These are phyloP conservation scores for Crocallis elinguaria DNA, from an alignment of 2,888 invertebrate genomes.

Conservation along the genomic window DNA sequence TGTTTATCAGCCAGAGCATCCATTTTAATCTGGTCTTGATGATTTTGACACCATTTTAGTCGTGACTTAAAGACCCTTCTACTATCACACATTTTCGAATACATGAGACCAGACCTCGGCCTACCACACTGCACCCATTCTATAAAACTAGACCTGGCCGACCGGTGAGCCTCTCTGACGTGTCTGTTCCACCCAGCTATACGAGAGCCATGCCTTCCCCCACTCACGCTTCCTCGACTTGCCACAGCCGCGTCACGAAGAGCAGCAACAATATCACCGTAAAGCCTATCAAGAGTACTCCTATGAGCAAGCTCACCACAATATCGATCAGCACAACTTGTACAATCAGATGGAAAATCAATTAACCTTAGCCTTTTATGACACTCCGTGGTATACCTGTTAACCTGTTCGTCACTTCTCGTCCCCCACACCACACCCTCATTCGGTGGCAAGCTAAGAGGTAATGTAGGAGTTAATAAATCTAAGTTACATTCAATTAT, in stretches of 20 bases:
- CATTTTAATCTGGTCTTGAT: too few species aligned
- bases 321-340: too few species aligned
- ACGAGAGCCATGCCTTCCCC: neutral
- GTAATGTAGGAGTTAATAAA: neutral
- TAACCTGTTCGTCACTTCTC: neutral
- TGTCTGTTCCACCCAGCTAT: too few species aligned
- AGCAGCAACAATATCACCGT: conserved; percentile 5
- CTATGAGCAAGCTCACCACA: neutral
- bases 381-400: conserved; percentile 1
- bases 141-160: neutral
- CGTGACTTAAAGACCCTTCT: too few species aligned
- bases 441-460: neutral
- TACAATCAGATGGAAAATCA: conserved; percentile 1
- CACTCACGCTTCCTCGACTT: neutral
- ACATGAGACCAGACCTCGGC: neutral
- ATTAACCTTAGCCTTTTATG: neutral
- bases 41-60: too few species aligned
- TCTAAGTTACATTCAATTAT: conserved; percentile 5
- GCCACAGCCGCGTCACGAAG: neutral
- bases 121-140: neutral
- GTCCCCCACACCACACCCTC: neutral
- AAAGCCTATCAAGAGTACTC: conserved; percentile 1
- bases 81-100: neutral
- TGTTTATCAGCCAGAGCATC: too few species aligned
- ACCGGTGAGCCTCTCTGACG: too few species aligned